phyloP scores from a whole-genome alignment of 30 jellyfish, hydroid and myxozoan species.

The Turritopsis rubra region DNA sequence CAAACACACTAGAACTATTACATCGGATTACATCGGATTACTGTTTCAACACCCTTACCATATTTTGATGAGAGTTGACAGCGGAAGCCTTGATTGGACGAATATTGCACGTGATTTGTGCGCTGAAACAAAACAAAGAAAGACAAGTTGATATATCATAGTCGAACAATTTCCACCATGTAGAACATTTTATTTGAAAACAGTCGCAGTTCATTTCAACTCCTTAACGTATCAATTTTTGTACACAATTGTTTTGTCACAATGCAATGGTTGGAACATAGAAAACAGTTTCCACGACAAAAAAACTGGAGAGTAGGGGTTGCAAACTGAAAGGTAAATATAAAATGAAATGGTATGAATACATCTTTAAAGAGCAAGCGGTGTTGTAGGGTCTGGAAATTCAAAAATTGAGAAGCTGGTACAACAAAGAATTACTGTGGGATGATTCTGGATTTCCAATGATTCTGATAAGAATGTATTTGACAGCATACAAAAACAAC shows the following conservation, averaged over 20 bases:
- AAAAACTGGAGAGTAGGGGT: background rate
- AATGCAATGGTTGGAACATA: background rate
- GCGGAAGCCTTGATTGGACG: constrained; percentile 5
- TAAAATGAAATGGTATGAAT: no score
- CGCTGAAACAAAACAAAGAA: background rate
- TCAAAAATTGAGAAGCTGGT: no score
- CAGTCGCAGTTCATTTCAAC: background rate
- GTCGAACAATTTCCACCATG: background rate
- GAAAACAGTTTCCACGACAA: background rate
- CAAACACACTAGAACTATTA: no score
- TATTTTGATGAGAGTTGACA: background rate
- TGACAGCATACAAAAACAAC: no score
- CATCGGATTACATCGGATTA: no score
- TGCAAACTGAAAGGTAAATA: no score
- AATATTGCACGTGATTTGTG: constrained; percentile 5
- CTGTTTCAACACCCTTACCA: no score
- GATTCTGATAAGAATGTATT: no score
- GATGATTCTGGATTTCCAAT: no score
- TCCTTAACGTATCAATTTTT: background rate
- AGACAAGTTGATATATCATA: background rate
- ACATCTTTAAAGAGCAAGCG: no score
- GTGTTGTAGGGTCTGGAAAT: no score
- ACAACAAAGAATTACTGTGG: no score
- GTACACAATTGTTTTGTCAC: background rate
- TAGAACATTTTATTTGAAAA: background rate